phyloP scores from a whole-genome alignment of 2,888 invertebrate species.

The Alcis repandata region DNA sequence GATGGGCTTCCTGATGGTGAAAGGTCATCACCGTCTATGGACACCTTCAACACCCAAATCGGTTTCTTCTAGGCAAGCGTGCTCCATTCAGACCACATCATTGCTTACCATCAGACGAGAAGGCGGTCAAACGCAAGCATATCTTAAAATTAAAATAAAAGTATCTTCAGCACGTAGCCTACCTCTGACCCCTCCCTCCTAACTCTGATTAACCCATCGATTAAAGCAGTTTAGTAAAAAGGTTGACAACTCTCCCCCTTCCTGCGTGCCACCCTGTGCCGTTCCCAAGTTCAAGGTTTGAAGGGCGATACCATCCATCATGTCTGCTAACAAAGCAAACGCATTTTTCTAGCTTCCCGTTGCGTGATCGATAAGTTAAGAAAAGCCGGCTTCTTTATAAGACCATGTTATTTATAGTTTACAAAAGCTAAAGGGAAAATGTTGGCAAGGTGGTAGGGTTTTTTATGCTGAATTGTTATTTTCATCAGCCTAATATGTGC shows the following conservation, averaged over 20 bases:
- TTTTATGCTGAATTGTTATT: background rate
- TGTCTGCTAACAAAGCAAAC: slow-evolving; percentile 55
- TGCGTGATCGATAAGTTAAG: slow-evolving; percentile 53
- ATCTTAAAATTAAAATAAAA: no score
- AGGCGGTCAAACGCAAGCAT: no score
- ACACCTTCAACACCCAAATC: no score
- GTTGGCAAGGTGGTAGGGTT: background rate
- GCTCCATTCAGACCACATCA: no score
- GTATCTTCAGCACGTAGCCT: no score
- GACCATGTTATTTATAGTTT: slow-evolving; percentile 43
- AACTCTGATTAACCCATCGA: no score
- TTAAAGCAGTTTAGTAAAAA: background rate
- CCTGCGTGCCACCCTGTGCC: slow-evolving; percentile 26
- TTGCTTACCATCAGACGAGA: no score
- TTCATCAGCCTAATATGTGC: background rate
- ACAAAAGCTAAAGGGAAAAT: slow-evolving; percentile 22
- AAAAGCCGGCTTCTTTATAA: slow-evolving; percentile 31
- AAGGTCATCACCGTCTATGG: no score
- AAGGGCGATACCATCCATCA: slow-evolving; percentile 60
- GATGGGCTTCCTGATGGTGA: no score
- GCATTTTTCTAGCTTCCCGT: slow-evolving; percentile 59
- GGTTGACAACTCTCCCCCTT: slow-evolving; percentile 12
- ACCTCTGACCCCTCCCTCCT: no score
- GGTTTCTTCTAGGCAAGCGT: no score
- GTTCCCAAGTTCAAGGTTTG: slow-evolving; percentile 59